Evolutionary conservation across 2,797 vertebrate genomes (phyloP).

Genomic region (Pogonophryne albipinna): DNA sequence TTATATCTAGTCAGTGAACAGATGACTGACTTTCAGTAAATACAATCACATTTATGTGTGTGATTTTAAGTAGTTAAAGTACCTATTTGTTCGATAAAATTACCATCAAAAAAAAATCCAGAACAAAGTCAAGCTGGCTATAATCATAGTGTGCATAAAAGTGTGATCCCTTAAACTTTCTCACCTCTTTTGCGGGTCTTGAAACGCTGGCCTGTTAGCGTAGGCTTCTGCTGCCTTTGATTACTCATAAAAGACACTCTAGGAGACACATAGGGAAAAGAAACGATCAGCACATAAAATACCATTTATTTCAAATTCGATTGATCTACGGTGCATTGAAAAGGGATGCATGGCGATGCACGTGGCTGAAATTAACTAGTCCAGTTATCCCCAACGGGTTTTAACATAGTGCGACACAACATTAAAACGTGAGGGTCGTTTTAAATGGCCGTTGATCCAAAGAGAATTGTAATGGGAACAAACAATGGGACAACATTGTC

Average conservation of each 20-base stretch:
- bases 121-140: neutral
- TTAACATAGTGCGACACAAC: neutral
- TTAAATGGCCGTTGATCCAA: neutral
- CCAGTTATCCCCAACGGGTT: neutral
- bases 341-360: neutral
- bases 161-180: neutral
- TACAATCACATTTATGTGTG: neutral
- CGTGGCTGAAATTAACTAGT: neutral
- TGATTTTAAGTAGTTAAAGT: too few species aligned
- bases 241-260: slow-evolving; percentile 99
- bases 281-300: neutral
- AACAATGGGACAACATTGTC: neutral
- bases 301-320: accelerated
- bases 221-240: slow-evolving; percentile 99
- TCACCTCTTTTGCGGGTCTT: slow-evolving; percentile 98
- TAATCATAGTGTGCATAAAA: neutral
- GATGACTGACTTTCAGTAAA: neutral
- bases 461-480: neutral
- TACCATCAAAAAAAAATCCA: neutral
- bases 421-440: neutral
- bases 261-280: neutral
- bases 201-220: slow-evolving; percentile 99
- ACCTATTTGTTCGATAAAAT: neutral
- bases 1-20: neutral
- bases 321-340: neutral